These are phyloP conservation scores for Eupithecia abbreviata DNA, from an alignment of 2,888 invertebrate genomes.

Conservation along the genomic window DNA sequence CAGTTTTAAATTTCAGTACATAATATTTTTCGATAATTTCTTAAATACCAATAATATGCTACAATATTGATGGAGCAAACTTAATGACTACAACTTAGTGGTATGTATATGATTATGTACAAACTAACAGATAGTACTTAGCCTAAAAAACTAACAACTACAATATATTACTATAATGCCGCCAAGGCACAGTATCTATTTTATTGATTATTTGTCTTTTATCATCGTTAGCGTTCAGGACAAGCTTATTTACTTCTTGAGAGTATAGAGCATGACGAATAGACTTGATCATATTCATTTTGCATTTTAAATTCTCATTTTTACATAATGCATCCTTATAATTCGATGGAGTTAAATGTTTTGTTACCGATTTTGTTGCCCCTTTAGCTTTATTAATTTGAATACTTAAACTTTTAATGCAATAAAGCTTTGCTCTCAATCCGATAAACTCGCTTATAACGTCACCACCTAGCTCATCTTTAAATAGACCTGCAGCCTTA, in stretches of 20 bases:
- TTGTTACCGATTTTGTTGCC: slow-evolving; percentile 8
- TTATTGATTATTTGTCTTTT: slow-evolving; percentile 16
- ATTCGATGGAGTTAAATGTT: neutral
- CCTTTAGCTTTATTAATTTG: slow-evolving; percentile 19
- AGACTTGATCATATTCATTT: slow-evolving; percentile 23
- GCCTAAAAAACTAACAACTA: too few species aligned
- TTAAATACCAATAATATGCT: too few species aligned
- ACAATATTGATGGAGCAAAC: too few species aligned
- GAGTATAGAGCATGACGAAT: slow-evolving; percentile 15
- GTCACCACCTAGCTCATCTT: slow-evolving; percentile 25
- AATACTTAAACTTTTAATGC: slow-evolving; percentile 4
- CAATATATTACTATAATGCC: slow-evolving; percentile 14
- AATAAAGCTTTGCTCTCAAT: slow-evolving; percentile 22
- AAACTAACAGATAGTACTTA: too few species aligned
- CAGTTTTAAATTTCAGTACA: too few species aligned
- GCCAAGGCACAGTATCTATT: slow-evolving; percentile 15
- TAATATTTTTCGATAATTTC: too few species aligned
- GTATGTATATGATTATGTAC: too few species aligned
- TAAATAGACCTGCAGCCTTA: slow-evolving; percentile 18
- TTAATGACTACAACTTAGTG: too few species aligned
- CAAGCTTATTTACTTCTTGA: slow-evolving; percentile 12
- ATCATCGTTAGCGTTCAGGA: slow-evolving; percentile 22
- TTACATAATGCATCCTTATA: slow-evolving; percentile 4
- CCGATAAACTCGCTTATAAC: slow-evolving; percentile 18
- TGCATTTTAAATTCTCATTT: neutral